These are phyloP conservation scores for Actinernus sp. DNA, from an alignment of 92 coral and sea anemone genomes.

Conservation along the genomic window DNA sequence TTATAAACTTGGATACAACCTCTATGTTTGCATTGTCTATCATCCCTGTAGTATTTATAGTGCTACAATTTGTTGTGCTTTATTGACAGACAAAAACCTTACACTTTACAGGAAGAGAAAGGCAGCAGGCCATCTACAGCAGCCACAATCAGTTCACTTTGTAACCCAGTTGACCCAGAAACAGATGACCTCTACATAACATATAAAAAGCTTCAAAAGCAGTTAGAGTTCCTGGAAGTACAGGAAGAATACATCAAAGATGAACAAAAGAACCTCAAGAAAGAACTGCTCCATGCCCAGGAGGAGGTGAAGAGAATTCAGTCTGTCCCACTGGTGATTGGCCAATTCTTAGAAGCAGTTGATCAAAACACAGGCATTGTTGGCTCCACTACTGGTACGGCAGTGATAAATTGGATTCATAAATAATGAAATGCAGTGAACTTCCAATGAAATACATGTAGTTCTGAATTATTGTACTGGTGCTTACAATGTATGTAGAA, in stretches of 20 bases:
- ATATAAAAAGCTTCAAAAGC: conserved; percentile 95
- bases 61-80: too few species aligned
- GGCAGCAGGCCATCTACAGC: conserved; percentile 72
- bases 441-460: too few species aligned
- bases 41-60: too few species aligned
- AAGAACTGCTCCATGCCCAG: conserved; percentile 96
- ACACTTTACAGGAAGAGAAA: too few species aligned
- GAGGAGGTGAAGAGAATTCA: conserved; percentile 99
- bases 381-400: conserved; percentile 95
- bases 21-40: too few species aligned
- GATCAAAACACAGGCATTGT: conserved; percentile 99
- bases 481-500: too few species aligned
- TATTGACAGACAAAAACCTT: too few species aligned
- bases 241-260: conserved; percentile 99
- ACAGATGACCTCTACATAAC: conserved; percentile 92
- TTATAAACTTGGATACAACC: too few species aligned
- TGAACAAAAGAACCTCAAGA: conserved; percentile 98
- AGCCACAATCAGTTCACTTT: conserved; percentile 58
- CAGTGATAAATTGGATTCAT: too few species aligned
- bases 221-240: conserved; percentile 94
- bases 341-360: conserved; percentile 99
- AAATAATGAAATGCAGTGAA: too few species aligned
- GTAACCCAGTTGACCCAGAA: conserved; percentile 81
- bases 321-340: conserved; percentile 98
- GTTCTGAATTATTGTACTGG: too few species aligned